Conservation (phyloP, 2,888 invertebrate species). For the Coelinius sp. region DNA sequence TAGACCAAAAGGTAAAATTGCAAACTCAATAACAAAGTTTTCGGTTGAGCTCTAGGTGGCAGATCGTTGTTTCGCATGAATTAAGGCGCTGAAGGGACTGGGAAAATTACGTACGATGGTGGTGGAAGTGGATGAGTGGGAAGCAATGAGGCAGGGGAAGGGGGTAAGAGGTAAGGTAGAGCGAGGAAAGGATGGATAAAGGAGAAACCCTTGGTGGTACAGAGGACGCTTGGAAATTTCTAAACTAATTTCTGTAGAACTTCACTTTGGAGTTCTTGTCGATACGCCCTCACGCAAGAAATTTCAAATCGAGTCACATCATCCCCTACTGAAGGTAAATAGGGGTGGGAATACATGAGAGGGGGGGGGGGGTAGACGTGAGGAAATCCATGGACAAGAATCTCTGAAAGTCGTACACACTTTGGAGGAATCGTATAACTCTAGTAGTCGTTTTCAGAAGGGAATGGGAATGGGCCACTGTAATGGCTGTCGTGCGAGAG, state of each 20-base stretch:
- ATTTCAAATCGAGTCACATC: slow-evolving; percentile 38
- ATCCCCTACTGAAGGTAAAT: not conserved
- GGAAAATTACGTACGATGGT: slow-evolving; percentile 28
- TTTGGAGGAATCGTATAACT: slow-evolving; percentile 2
- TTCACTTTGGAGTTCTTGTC: slow-evolving; percentile 30
- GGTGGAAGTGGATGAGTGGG: slow-evolving; percentile 1
- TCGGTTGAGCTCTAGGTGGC: slow-evolving; percentile 21
- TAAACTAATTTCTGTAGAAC: slow-evolving; percentile 43
- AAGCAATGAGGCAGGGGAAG: not conserved
- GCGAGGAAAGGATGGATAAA: slow-evolving; percentile 5
- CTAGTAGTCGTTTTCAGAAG: not conserved
- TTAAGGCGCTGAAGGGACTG: slow-evolving; percentile 28
- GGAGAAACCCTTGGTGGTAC: slow-evolving; percentile 9
- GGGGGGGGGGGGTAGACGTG: slow-evolving; percentile 7
- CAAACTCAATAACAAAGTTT: slow-evolving; percentile 39
- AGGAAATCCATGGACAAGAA: slow-evolving; percentile 8
- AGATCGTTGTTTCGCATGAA: slow-evolving; percentile 39
- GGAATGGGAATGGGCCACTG: slow-evolving; percentile 18
- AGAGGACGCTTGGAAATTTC: slow-evolving; percentile 42
- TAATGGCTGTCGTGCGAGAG: slow-evolving; percentile 28
- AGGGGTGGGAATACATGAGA: not conserved
- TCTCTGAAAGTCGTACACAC: slow-evolving; percentile 14
- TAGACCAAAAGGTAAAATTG: slow-evolving; percentile 16
- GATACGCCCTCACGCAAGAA: slow-evolving; percentile 38
- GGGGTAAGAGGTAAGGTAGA: not conserved